Evolutionary conservation across 2,888 invertebrate genomes (phyloP).

Genomic region (Hartigia nigra): DNA sequence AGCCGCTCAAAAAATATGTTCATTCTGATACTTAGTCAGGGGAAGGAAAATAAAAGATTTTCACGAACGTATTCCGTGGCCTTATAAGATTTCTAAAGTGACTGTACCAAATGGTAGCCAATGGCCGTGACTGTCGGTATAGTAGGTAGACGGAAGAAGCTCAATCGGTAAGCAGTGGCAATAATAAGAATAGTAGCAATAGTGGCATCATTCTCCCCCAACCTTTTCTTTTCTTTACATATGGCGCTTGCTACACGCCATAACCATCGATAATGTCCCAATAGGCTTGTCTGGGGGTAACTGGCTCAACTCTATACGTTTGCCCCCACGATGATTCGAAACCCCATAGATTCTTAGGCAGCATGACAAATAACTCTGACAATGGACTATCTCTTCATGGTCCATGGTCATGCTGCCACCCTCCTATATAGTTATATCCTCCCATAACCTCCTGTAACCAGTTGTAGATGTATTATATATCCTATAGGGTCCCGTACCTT

Average conservation of each 20-base stretch:
- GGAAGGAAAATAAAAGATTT: background rate
- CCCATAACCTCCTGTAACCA: background rate
- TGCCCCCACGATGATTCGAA: slow-evolving; percentile 39
- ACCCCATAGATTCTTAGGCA: slow-evolving; percentile 55
- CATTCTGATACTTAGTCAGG: background rate
- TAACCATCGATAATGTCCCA: slow-evolving; percentile 60
- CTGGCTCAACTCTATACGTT: background rate
- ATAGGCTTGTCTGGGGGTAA: slow-evolving; percentile 38
- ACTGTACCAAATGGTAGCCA: background rate
- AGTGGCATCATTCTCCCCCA: background rate
- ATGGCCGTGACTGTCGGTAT: background rate
- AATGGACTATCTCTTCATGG: slow-evolving; percentile 43
- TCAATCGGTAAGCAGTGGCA: background rate
- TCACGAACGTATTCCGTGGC: background rate
- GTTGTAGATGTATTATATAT: background rate
- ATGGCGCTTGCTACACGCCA: slow-evolving; percentile 48
- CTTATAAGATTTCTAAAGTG: background rate
- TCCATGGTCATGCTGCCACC: slow-evolving; percentile 4
- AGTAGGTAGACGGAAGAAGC: background rate
- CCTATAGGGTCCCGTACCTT: slow-evolving; percentile 23
- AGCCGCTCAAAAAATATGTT: background rate
- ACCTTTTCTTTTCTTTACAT: slow-evolving; percentile 37
- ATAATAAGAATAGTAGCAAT: background rate
- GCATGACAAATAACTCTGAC: slow-evolving; percentile 64
- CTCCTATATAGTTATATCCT: background rate